Evolutionary conservation across 30 jellyfish, hydroid and myxozoan species (phyloP).

Genomic region (Nemopilema nomurai): DNA sequence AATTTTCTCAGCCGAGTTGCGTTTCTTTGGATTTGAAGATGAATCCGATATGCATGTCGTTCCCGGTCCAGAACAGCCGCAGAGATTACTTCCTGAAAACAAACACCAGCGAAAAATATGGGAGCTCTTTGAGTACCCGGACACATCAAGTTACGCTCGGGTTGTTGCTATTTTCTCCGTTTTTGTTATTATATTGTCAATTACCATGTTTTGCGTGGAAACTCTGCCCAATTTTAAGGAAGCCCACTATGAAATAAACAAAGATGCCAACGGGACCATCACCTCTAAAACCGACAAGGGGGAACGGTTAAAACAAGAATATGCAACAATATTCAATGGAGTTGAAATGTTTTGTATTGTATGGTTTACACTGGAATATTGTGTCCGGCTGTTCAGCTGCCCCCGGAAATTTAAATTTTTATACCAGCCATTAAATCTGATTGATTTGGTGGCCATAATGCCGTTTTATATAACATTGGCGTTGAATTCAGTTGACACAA

Average conservation of each 20-base stretch:
- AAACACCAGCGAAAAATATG: conserved; percentile 62
- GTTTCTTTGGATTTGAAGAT: conserved; percentile 94
- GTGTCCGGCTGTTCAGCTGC: conserved; percentile 71
- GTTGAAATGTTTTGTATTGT: conserved; percentile 79
- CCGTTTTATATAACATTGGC: conserved; percentile 89
- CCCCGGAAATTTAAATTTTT: conserved; percentile 73
- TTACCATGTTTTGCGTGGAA: conserved; percentile 92
- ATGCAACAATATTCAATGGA: conserved; percentile 60
- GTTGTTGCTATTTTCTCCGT: conserved; percentile 85
- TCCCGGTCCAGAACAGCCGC: conserved; percentile 58
- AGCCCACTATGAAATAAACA: conserved; percentile 32
- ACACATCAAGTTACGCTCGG: conserved; percentile 80
- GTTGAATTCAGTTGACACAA: conserved; percentile 65
- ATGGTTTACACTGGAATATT: conserved; percentile 91
- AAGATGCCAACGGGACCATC: conserved; percentile 71
- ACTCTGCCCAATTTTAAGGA: conserved; percentile 90
- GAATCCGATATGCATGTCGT: conserved; percentile 84
- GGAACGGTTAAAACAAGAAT: conserved; percentile 48
- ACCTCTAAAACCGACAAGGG: conserved; percentile 56
- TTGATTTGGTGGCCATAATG: conserved; percentile 89
- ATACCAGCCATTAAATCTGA: conserved; percentile 82
- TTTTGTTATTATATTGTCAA: conserved; percentile 80
- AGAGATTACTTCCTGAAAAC: conserved; percentile 71
- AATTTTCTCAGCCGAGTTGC: conserved; percentile 91
- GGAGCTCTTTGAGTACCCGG: conserved; percentile 94